phyloP scores from a whole-genome alignment of 2,888 invertebrate genomes.

The Caenorhabditis uteleia region DNA sequence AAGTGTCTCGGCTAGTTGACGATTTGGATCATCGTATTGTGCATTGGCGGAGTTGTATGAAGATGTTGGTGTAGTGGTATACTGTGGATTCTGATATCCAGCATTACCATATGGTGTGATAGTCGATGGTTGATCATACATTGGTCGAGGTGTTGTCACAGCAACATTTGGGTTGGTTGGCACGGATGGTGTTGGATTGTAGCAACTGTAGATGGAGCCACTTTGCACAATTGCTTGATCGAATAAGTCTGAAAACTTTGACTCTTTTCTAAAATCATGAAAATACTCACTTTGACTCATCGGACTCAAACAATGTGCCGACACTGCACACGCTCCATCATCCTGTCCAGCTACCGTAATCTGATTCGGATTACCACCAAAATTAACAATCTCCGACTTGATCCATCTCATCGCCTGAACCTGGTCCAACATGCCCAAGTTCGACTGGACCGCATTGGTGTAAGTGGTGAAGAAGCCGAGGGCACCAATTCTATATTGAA shows the following conservation, averaged over 20 bases:
- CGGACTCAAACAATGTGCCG: constrained; percentile 54
- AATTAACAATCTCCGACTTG: constrained; percentile 58
- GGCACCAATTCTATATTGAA: constrained; percentile 60
- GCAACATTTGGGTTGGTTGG: constrained; percentile 18
- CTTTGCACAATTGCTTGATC: constrained; percentile 60
- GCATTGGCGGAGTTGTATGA: constrained; percentile 27
- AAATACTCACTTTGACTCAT: no score
- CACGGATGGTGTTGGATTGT: constrained; percentile 43
- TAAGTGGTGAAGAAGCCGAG: constrained; percentile 59
- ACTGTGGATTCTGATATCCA: constrained; percentile 19
- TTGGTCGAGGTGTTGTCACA: constrained; percentile 17
- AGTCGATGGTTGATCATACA: constrained; percentile 24
- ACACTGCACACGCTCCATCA: constrained; percentile 57
- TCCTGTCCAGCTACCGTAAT: constrained; percentile 63
- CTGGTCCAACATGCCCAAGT: constrained; percentile 64
- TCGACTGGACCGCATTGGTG: constrained; percentile 50
- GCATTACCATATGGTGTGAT: constrained; percentile 7
- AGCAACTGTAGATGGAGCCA: constrained; percentile 56
- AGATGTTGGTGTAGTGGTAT: constrained; percentile 5
- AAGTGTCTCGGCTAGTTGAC: constrained; percentile 38
- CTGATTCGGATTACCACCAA: constrained; percentile 61
- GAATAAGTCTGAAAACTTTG: no score
- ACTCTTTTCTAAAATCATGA: no score
- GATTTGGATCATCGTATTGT: constrained; percentile 44
- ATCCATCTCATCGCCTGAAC: constrained; percentile 56